phyloP scores from a whole-genome alignment of 2,888 invertebrate genomes.

The Tyria jacobaeae region DNA sequence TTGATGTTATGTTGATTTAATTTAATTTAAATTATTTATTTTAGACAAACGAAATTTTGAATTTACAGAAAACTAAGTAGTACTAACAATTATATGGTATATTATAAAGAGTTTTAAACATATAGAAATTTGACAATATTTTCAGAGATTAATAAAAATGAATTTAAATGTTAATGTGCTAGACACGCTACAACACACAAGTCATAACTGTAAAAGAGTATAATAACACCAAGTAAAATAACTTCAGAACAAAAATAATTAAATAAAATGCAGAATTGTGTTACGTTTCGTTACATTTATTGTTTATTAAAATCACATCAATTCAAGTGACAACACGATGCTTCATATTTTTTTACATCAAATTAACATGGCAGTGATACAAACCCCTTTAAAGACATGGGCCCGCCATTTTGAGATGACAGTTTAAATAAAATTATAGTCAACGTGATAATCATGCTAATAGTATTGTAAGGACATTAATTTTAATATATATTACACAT shows the following conservation, averaged over 20 bases:
- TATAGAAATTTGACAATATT: too few relatives aligned
- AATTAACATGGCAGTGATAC: conserved; percentile 15
- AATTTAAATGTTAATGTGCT: too few relatives aligned
- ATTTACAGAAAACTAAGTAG: too few relatives aligned
- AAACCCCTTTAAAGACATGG: conserved; percentile 9
- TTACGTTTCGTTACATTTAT: background rate
- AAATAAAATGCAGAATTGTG: background rate
- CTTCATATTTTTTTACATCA: conserved; percentile 9
- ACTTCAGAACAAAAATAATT: background rate
- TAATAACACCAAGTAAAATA: background rate
- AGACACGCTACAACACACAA: too few relatives aligned
- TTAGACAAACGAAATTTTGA: too few relatives aligned
- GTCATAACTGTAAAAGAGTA: background rate
- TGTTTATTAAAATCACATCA: background rate
- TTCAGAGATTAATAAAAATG: too few relatives aligned
- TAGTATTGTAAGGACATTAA: background rate
- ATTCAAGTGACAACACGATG: background rate
- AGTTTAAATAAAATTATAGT: background rate
- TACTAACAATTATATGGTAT: too few relatives aligned
- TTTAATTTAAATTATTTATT: too few relatives aligned
- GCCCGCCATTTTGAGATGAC: conserved; percentile 26
- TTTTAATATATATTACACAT: background rate
- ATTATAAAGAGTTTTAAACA: too few relatives aligned
- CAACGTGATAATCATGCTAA: conserved; percentile 2
- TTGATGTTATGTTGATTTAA: too few relatives aligned